These are phyloP conservation scores for Crocodylus rhombifer DNA, from an alignment of 2,797 vertebrate species.

Conservation along the genomic window DNA sequence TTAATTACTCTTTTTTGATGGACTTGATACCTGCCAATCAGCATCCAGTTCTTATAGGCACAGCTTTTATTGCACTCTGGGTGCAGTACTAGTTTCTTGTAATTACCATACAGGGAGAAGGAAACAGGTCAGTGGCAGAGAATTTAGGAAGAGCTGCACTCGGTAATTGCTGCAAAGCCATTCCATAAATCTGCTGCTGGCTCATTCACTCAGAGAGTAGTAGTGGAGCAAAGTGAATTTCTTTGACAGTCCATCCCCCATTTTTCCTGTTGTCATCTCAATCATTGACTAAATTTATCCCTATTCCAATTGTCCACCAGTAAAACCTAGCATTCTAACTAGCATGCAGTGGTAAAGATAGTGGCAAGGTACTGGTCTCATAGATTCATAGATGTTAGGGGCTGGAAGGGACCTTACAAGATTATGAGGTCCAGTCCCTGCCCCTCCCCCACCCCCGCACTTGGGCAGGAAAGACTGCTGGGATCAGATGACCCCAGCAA, in stretches of 20 bases:
- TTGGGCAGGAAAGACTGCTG: too few species aligned
- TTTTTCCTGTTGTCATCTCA: neutral
- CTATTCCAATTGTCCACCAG: neutral
- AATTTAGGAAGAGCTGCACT: fast-evolving
- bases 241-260: neutral
- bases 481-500: too few species aligned
- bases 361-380: neutral
- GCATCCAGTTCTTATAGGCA: neutral
- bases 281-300: neutral
- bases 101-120: neutral
- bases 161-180: neutral
- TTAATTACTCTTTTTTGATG: neutral
- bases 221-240: neutral
- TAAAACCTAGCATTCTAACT: neutral
- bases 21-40: neutral
- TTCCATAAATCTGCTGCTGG: neutral
- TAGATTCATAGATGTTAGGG: too few species aligned
- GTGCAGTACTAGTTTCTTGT: neutral
- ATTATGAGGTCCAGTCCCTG: too few species aligned
- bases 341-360: neutral
- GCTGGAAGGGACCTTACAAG: too few species aligned
- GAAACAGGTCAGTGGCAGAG: neutral
- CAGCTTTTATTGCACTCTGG: neutral
- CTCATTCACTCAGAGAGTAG: neutral
- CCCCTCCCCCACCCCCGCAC: too few species aligned